Base-by-base conservation (phyloP, 2,113 vertebrate genomes). In the Gallinago jamesoni region DNA sequence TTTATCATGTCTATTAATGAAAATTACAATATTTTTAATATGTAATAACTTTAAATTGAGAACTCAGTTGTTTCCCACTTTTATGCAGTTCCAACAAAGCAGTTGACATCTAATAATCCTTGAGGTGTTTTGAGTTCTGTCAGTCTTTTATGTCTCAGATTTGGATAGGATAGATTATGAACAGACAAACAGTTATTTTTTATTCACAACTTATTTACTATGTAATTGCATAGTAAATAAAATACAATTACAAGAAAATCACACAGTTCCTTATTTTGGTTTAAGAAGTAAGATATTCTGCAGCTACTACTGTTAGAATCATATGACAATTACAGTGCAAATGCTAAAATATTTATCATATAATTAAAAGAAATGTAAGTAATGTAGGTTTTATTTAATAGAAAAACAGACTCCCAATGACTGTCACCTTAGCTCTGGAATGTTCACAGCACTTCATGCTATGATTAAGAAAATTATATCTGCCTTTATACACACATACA, bases 211-310 rank as follows among this genome's bases (percentile, higher is more conserved):
- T 92, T 97, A 95, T 88, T 96, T 94, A 90, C 72, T 96, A 87
- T 48, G 43, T 89, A 97, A 97, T 96, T 97, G 77, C 67, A 88
- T 86, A 93, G 47, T 75, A 96, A 97, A 87, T 96, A 92, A 82
- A 95, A 73, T 87, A 94, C 89, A 95, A 92, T 93, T 97, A 93
- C 67, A 97, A 94, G 87, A 96, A 95, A 95, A 97, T 89, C 91
- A 93, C 50, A 90, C 91, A 22, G 84, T 94, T 97, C 60, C 59
- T 97, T 97, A 90, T 93, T 68, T 95, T n/a, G 23, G 81, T 89
- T 87, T 52, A 96, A 96, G 97, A 97, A 93, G 59, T 81, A 95
- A 97, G 91, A 94, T 47, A 94, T 97, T 96, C 55, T 96, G 72
- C 79, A 95, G 60, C 24, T 83, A 92, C 89, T 92, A 92, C 64